Conservation (phyloP, 2,888 invertebrate genomes). For the Choreutis nemorana region DNA sequence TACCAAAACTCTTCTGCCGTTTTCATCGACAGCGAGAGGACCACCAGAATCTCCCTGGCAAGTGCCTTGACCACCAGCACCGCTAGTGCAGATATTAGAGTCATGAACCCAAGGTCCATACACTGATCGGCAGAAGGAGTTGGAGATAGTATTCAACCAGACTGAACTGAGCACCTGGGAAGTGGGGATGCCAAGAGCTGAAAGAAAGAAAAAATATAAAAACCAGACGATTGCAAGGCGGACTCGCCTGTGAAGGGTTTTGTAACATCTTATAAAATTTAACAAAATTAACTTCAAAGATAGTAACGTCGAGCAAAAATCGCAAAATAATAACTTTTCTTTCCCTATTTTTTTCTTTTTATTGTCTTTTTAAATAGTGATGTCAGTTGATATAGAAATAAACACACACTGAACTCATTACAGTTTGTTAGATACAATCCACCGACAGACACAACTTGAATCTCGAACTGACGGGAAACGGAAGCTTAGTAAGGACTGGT, state of each 20-base stretch:
- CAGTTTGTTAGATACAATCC: not conserved
- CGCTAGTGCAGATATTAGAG: constrained; percentile 16
- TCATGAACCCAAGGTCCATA: constrained; percentile 1
- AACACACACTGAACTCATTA: not conserved
- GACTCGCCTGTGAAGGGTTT: too few relatives aligned
- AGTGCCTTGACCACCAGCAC: constrained; percentile 14
- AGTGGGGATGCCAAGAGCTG: constrained; percentile 22
- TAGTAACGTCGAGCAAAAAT: too few relatives aligned
- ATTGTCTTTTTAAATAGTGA: too few relatives aligned
- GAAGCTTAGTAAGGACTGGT: too few relatives aligned
- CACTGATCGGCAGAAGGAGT: constrained; percentile 24
- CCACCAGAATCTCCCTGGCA: constrained; percentile 27
- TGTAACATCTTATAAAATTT: too few relatives aligned
- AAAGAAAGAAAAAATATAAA: constrained; percentile 5
- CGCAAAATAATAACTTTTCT: too few relatives aligned
- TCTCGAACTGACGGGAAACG: too few relatives aligned
- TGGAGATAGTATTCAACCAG: constrained; percentile 37
- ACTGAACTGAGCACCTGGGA: constrained; percentile 41
- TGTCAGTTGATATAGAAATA: too few relatives aligned
- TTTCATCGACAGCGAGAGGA: constrained; percentile 13
- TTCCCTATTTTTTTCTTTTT: too few relatives aligned
- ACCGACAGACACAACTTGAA: not conserved
- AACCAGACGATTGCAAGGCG: not conserved
- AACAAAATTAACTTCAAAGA: too few relatives aligned
- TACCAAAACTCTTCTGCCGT: constrained; percentile 11